These are phyloP conservation scores for Arctopsyche grandis DNA, from an alignment of 1,140 invertebrate genomes.

Conservation along the genomic window DNA sequence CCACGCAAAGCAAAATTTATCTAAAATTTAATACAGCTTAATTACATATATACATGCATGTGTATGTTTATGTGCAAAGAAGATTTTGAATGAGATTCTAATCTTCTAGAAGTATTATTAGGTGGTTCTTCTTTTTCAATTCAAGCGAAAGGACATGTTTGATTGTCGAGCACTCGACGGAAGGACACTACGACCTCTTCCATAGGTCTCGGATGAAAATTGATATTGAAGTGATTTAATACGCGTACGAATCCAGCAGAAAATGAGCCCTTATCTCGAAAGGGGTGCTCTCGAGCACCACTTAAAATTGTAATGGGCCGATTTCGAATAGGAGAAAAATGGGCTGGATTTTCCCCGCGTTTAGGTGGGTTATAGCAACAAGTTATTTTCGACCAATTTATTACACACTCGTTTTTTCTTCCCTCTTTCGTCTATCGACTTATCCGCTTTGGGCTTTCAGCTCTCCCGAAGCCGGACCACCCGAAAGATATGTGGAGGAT, in stretches of 20 bases:
- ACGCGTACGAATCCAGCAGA: neutral
- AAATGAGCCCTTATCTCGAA: too few species aligned
- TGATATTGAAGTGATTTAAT: conserved; percentile 9
- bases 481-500: neutral
- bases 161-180: too few species aligned
- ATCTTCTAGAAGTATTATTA: too few species aligned
- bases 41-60: too few species aligned
- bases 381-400: conserved; percentile 25
- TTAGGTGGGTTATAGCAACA: neutral
- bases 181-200: too few species aligned
- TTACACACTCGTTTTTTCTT: neutral
- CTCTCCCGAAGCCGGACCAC: neutral
- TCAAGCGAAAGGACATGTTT: too few species aligned
- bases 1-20: too few species aligned
- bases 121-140: too few species aligned
- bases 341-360: neutral
- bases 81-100: too few species aligned
- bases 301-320: conserved; percentile 12
- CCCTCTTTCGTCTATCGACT: neutral
- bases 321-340: neutral
- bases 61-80: too few species aligned
- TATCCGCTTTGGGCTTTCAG: neutral
- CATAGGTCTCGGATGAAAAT: neutral
- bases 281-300: neutral
- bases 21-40: too few species aligned